Base-by-base conservation (phyloP, 2,113 vertebrate species). In the Hippocampus mohnikei region DNA sequence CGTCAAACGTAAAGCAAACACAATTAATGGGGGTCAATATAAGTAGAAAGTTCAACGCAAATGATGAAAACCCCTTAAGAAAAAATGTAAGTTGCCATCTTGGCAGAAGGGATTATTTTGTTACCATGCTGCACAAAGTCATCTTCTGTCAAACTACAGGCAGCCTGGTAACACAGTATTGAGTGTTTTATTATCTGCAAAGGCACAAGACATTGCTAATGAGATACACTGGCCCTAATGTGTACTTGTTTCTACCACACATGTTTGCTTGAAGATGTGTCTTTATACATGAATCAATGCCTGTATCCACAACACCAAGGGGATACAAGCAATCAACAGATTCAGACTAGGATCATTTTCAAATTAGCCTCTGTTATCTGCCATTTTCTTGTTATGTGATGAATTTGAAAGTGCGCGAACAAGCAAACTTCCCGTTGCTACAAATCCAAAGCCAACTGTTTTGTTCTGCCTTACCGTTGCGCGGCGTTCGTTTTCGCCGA, bases 401-500 rank as follows among this genome's bases (percentile, higher is more conserved):
- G 23, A 13, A 2, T 5, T 29, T 60, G 0, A 16, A 60, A 60
- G 27, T 60, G 13, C 8, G 58, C 16, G 16, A 33, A 60, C 16
- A 33, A 60, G 27, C 56, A 29, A 59, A 27, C 25, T 59, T 59
- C 21, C n/a, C 62, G 11, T 44, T 44, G 37, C 33, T 37, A 21
- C 37, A 15, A 62, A 48, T 42, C 40, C 2, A 20, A 21, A 64
- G 29, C 21, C 16, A 68, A 55, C 10, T 3, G 10, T 60, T 23
- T 66, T 60, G 44, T 69, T 67, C 40, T 63, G 66, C 48, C 75
- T 80, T 88, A 93, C 93, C 92, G 13, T 87, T 91, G 62, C 95
- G 94, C 0, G 96, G 96, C 66, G 90, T 94, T 67, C 96, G 91
- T 94, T 98, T 99, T 93, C 97, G 90, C 4, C 97, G 94, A 89